Evolutionary conservation across 2,113 vertebrate genomes (phyloP).

Genomic region (Archocentrus centrarchus): DNA sequence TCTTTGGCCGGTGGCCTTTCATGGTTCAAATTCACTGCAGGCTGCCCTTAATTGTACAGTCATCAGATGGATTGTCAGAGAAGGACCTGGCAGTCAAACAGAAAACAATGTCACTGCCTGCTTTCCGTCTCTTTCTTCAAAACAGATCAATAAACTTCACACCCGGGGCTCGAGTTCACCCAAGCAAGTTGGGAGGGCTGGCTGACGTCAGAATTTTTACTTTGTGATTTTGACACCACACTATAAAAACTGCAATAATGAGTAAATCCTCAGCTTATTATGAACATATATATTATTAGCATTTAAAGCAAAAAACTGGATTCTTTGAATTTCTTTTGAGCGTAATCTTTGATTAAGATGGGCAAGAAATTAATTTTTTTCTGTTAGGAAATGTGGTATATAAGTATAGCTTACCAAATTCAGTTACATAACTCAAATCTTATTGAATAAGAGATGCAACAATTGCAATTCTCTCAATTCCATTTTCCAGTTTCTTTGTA

Average conservation of each 20-base stretch:
- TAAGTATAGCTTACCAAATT: neutral
- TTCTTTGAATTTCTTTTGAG: neutral
- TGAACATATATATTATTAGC: neutral
- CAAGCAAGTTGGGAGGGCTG: neutral
- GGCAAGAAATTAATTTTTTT: neutral
- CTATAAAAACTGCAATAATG: neutral
- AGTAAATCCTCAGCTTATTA: neutral
- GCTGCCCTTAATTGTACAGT: constrained; percentile 26
- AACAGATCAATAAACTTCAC: constrained; percentile 58
- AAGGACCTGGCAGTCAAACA: constrained; percentile 12
- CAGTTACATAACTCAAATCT: neutral
- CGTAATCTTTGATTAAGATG: neutral
- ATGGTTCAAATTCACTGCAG: constrained; percentile 11
- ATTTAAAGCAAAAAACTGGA: neutral
- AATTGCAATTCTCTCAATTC: neutral
- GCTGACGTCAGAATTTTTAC: neutral
- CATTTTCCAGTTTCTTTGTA: neutral
- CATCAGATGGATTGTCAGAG: constrained; percentile 34
- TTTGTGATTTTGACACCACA: constrained; percentile 1
- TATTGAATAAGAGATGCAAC: neutral
- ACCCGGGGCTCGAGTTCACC: constrained; percentile 24
- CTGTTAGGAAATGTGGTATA: neutral
- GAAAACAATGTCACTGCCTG: constrained; percentile 35
- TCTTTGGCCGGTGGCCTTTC: neutral
- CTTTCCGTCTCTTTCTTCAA: constrained; percentile 26